Evolutionary conservation across 2,113 vertebrate species (phyloP), one percentile per base, ranked within the genome.

Genomic region (Plotosus lineatus): DNA sequence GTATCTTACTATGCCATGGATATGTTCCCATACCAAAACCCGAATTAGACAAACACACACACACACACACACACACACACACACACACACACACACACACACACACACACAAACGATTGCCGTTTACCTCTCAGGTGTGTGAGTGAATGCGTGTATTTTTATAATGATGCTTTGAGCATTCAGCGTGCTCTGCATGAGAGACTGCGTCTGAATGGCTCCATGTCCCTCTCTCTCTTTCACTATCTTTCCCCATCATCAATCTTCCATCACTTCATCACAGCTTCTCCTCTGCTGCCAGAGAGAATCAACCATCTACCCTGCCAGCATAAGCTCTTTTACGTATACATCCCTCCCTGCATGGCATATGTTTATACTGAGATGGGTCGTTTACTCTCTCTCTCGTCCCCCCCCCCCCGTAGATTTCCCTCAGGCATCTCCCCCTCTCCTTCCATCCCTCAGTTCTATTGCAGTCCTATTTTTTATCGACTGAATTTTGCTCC

Each of bases 241-340:
- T 73, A 73, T 51, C 46, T 80, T 58, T 48, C 56, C n/a, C 31
- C 75, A 58, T 77, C 82, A 42, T 83, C 65, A 33, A 21, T 61
- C 85, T 60, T 74, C 86, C 74, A 84, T 85, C 82, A 82, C 82
- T 88, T 79, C 82, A 68, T 88, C 81, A 80, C 51, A 85, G 78
- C 69, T 80, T 85, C 48, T 80, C 26, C 31, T 73, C 68, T 66
- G 44, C 56, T 69, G 82, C 40, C 53, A 38, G 36, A 78, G 40
- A 42, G 51, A 85, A 68, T 60, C 36, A 80, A 71, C 14, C 75
- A 71, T 69, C 65, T 56, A 71, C 80, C 77, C 84, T 44, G 60
- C 72, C 44, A 80, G 72, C 28, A 68, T 33, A 72, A 68, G 42
- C 36, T 68, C 50, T 53, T 50, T 81, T 71, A 61, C 74, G 46